These are phyloP conservation scores for Temnothorax nylanderi DNA, from an alignment of 1,140 invertebrate species.

Conservation along the genomic window DNA sequence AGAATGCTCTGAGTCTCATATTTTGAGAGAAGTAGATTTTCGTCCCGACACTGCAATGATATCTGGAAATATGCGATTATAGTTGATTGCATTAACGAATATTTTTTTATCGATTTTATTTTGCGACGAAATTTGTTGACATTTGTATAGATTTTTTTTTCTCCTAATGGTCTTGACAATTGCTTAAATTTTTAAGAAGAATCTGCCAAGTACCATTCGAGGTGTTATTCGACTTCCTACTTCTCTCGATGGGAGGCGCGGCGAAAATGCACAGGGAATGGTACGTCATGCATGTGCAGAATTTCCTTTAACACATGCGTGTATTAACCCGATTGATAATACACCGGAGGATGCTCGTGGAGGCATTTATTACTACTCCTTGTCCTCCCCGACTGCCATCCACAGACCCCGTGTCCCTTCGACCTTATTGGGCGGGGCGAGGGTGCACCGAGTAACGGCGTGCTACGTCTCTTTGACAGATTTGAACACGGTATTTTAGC, in stretches of 20 bases:
- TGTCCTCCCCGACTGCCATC: constrained; percentile 41
- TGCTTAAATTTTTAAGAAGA: constrained; percentile 7
- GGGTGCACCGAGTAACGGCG: constrained; percentile 72
- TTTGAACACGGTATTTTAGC: constrained; percentile 71
- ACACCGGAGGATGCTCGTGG: constrained; percentile 68
- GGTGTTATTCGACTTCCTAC: constrained; percentile 6
- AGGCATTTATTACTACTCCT: constrained; percentile 64
- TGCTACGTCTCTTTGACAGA: constrained; percentile 69
- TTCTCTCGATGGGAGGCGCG: constrained; percentile 48
- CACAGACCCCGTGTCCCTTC: constrained; percentile 65
- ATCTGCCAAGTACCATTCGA: not conserved
- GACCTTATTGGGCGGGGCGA: constrained; percentile 76
- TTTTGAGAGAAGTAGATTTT: constrained; percentile 52
- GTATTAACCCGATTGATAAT: constrained; percentile 71
- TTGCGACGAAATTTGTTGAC: not conserved
- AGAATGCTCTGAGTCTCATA: constrained; percentile 24
- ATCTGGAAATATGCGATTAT: not conserved
- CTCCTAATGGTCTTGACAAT: not conserved
- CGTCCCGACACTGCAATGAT: not conserved
- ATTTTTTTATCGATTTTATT: not conserved
- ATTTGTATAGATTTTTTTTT: not conserved
- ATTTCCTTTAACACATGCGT: constrained; percentile 70
- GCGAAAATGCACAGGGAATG: constrained; percentile 46
- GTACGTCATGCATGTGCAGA: constrained; percentile 69
- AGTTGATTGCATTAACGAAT: not conserved